Base-by-base conservation (phyloP, 2,888 invertebrate species). In the Pseudanteris insignis region DNA sequence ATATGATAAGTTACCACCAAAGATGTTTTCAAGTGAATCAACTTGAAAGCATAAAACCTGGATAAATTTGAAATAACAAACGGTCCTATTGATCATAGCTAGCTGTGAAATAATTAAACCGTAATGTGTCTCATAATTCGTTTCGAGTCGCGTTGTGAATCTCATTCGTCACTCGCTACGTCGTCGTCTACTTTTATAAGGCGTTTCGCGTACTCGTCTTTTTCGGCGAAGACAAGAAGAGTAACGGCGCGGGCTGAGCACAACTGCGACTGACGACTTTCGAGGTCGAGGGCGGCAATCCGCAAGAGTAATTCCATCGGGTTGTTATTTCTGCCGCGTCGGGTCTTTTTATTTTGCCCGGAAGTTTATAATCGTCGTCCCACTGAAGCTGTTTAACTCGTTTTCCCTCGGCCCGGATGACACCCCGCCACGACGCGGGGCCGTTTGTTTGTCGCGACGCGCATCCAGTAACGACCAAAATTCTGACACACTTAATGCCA, bases 241-340 rank as follows among this genome's bases (percentile, higher is more conserved):
- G 11, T 40, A 44, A 41, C 34, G 32, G 25, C 44, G 44, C 48
- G 34, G 46, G 34, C 15, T 13, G 15, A 33, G 12, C n/a, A 8
- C 30, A 30, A 37, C 11, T 47, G 48, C 13, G 30, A 37, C 32
- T 37, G 30, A 38, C 29, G 30, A 50, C 33, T 13, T 21, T 28
- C 32, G 44, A 36, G 50, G 43, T 38, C 29, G 28, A 41, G 44
- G 41, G 37, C 41, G 44, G 18, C 28, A 29, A 41, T 50, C 62
- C 43, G 51, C 43, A 38, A 37, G 26, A 46, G 62, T 47, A 57
- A 62, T 62, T 51, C 43, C 41, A 36, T 33, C 33, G 33, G 46
- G 36, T 51, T 60, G 53, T 59, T 59, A 59, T 51, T 59, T 53
- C 47, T 53, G 28, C 53, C 36, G 32, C 37, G 47, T 43, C 40